These are phyloP conservation scores for Sciaenops ocellatus DNA, from an alignment of 2,797 vertebrate species.

Conservation along the genomic window DNA sequence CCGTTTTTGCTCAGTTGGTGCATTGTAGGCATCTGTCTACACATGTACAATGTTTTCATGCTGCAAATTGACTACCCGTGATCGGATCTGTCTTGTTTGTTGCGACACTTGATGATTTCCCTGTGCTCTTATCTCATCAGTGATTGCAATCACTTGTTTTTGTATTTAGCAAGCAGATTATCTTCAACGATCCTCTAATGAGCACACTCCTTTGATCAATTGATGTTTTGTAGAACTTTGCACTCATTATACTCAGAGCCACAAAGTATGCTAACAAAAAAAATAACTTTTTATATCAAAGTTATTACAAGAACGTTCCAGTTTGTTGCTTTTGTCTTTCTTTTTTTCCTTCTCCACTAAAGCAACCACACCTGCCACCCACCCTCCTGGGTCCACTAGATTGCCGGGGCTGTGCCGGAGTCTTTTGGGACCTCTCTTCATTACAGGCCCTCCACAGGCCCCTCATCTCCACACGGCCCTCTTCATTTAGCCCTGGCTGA, in stretches of 20 bases:
- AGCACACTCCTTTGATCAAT: constrained; percentile 34
- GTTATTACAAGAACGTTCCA: neutral
- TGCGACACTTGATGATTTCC: constrained; percentile 31
- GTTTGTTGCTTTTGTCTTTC: neutral
- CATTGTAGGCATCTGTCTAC: neutral
- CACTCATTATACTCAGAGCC: constrained; percentile 3
- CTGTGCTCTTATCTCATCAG: constrained; percentile 40
- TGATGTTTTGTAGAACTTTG: constrained; percentile 20
- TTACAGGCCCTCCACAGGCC: constrained; percentile 66
- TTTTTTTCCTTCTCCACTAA: neutral
- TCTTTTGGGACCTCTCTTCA: constrained; percentile 77
- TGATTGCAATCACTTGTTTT: constrained; percentile 51
- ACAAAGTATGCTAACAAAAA: neutral
- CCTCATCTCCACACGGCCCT: constrained; percentile 64
- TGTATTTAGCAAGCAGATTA: constrained; percentile 40
- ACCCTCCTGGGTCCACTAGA: constrained; percentile 27
- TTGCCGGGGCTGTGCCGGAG: constrained; percentile 46
- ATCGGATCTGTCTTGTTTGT: constrained; percentile 36
- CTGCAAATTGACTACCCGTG: neutral
- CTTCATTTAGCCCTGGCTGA: constrained; percentile 68
- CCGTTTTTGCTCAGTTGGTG: neutral
- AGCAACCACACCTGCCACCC: neutral
- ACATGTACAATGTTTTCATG: constrained; percentile 19
- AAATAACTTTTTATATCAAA: neutral
- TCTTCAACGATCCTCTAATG: constrained; percentile 25